These are phyloP conservation scores for Alosa alosa DNA, from an alignment of 2,113 vertebrate species.

Conservation along the genomic window DNA sequence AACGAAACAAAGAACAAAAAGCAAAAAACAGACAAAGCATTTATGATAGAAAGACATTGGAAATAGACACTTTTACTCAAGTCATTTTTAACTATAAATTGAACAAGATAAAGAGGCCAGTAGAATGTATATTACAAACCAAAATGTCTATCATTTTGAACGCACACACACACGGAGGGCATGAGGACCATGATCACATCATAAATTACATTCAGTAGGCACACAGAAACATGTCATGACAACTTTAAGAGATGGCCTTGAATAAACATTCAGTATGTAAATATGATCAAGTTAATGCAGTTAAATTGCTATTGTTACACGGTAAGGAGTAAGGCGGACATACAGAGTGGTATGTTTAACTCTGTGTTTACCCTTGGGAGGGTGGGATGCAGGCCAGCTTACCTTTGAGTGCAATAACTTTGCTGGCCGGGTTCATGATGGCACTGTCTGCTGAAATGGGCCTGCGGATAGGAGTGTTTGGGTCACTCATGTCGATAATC, in stretches of 20 bases:
- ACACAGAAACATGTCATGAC: background rate
- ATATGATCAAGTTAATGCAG: background rate
- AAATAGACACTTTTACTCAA: constrained; percentile 45
- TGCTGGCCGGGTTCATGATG: constrained; percentile 99
- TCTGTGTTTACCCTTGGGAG: background rate
- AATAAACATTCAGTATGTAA: background rate
- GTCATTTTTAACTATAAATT: constrained; percentile 36
- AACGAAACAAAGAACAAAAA: constrained; percentile 84
- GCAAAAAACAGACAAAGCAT: constrained; percentile 79
- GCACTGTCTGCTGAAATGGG: constrained; percentile 98
- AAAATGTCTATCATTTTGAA: constrained; percentile 45
- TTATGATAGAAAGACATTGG: constrained; percentile 74
- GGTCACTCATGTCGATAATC: constrained; percentile 98
- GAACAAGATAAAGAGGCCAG: constrained; percentile 37
- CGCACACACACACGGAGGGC: background rate
- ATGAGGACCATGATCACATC: background rate
- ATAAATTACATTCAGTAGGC: background rate
- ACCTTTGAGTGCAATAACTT: constrained; percentile 99
- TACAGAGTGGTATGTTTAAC: background rate
- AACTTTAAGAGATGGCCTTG: background rate
- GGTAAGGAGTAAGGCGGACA: background rate
- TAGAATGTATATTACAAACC: constrained; percentile 50
- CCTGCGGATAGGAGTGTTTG: constrained; percentile 94
- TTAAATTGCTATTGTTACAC: background rate
- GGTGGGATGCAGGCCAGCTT: constrained; percentile 48